Evolutionary conservation across 2,797 vertebrate species (phyloP).

Genomic region (Rhinella marina): DNA sequence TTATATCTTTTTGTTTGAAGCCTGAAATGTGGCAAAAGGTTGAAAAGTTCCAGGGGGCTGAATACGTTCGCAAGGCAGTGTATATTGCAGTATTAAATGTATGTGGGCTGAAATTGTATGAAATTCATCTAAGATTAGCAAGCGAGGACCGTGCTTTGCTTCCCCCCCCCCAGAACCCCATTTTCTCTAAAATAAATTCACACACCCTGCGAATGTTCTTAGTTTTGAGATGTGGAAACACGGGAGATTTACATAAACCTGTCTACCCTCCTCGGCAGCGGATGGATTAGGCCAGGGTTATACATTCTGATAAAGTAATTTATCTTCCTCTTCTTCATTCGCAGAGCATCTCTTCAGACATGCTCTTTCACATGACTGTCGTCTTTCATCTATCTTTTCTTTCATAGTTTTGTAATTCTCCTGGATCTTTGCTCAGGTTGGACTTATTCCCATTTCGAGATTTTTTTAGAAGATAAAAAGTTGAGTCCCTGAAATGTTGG

Average conservation of each 20-base stretch:
- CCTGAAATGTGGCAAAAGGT: too few species aligned
- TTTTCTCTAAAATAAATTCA: not conserved
- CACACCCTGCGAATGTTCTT: not conserved
- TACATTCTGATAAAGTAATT: slow-evolving; percentile 51
- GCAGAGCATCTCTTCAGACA: slow-evolving; percentile 40
- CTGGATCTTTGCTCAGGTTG: slow-evolving; percentile 35
- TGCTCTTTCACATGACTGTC: slow-evolving; percentile 53
- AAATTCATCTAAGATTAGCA: not conserved
- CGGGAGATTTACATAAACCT: slow-evolving; percentile 20
- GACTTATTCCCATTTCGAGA: slow-evolving; percentile 28
- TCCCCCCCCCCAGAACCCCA: not conserved
- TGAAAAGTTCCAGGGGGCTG: too few species aligned
- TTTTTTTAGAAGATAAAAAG: slow-evolving; percentile 19
- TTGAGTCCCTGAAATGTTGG: not conserved
- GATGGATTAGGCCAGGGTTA: slow-evolving; percentile 35
- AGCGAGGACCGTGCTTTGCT: too few species aligned
- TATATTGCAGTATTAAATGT: too few species aligned
- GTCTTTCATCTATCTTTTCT: slow-evolving; percentile 52
- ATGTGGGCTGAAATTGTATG: not conserved
- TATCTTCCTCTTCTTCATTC: slow-evolving; percentile 51
- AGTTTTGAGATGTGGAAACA: not conserved
- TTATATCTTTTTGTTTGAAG: too few species aligned
- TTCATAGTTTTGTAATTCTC: slow-evolving; percentile 52
- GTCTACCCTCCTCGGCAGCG: slow-evolving; percentile 11
- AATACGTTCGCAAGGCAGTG: too few species aligned